Evolutionary conservation across 2,888 invertebrate genomes (phyloP).

Genomic region (Mesorhabditis belari): DNA sequence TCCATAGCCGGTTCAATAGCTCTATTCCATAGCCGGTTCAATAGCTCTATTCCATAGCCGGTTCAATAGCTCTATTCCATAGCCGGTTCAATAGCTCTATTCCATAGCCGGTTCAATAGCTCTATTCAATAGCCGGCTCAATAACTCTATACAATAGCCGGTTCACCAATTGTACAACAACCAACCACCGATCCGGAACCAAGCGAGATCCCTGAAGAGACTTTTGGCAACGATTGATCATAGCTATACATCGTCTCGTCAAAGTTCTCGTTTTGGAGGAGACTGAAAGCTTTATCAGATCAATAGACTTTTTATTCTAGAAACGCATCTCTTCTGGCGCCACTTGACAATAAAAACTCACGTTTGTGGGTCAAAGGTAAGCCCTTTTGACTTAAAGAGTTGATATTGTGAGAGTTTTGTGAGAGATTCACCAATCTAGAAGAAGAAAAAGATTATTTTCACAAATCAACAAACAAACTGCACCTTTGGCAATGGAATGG

Average conservation of each 20-base stretch:
- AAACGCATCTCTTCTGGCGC: background rate
- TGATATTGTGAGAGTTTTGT: background rate
- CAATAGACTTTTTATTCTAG: too few species aligned
- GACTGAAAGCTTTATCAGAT: too few species aligned
- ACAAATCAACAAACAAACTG: background rate
- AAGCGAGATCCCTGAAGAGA: background rate
- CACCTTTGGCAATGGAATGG: background rate
- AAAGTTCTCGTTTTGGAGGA: too few species aligned
- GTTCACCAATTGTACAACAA: background rate
- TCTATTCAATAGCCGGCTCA: too few species aligned
- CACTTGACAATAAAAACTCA: slow-evolving; percentile 13
- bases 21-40: too few species aligned
- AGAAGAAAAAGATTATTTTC: background rate
- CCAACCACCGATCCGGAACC: background rate
- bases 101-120: too few species aligned
- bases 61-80: too few species aligned
- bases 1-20: too few species aligned
- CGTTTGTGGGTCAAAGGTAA: slow-evolving; percentile 47
- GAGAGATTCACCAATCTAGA: background rate
- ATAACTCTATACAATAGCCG: too few species aligned
- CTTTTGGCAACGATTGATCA: background rate
- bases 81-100: too few species aligned
- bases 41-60: too few species aligned
- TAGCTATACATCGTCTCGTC: background rate
- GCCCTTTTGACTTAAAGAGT: slow-evolving; percentile 30